Conservation (phyloP, 2,888 invertebrate genomes). For the Xanthorhoe designata region DNA sequence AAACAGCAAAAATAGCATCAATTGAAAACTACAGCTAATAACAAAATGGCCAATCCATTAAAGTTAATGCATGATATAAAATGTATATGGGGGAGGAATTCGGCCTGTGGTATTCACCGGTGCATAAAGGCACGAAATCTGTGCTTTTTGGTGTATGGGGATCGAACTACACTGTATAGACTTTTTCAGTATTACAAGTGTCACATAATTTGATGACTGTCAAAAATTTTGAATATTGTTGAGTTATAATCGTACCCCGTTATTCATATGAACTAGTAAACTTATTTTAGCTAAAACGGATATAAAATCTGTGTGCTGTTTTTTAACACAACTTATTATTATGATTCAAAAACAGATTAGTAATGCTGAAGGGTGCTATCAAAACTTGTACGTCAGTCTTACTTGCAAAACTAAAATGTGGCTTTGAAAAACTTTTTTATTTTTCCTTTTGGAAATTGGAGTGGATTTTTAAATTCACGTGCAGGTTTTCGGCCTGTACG, state of each 20-base stretch:
- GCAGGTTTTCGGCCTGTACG: background rate
- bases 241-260: too few relatives aligned
- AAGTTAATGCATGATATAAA: slow-evolving; percentile 70
- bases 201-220: background rate
- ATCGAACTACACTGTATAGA: slow-evolving; percentile 11
- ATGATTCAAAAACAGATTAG: too few relatives aligned
- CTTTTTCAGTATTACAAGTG: background rate
- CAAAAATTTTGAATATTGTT: too few relatives aligned
- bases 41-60: slow-evolving; percentile 81
- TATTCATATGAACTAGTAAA: too few relatives aligned
- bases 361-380: slow-evolving; percentile 4
- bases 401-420: slow-evolving; percentile 22
- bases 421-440: slow-evolving; percentile 25
- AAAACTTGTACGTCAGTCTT: background rate
- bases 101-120: slow-evolving; percentile 60
- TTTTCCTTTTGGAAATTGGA: slow-evolving; percentile 17
- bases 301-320: too few relatives aligned
- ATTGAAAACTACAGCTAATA: slow-evolving; percentile 58
- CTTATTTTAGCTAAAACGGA: too few relatives aligned
- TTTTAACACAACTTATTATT: too few relatives aligned
- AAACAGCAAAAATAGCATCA: slow-evolving; percentile 43
- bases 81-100: slow-evolving; percentile 66
- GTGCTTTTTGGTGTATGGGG: slow-evolving; percentile 66
- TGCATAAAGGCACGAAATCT: slow-evolving; percentile 68
- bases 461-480: slow-evolving; percentile 12